Conservation (phyloP, 2,888 invertebrate genomes). For the Dryocosmus kuriphilus region DNA sequence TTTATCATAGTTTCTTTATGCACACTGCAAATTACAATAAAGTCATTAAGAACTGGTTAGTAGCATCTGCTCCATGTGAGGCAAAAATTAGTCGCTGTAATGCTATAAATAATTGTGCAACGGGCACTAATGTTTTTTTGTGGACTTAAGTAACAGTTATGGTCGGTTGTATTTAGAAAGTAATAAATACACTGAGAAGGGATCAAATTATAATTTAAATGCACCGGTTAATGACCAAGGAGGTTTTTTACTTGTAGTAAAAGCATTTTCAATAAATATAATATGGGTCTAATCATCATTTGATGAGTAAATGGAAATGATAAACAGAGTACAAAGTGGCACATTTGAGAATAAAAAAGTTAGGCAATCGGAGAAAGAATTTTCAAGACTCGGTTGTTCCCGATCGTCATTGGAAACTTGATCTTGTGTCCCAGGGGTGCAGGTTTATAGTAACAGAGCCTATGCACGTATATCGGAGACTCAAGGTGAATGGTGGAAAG, state of each 20-base stretch:
- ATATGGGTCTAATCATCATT: too few species aligned
- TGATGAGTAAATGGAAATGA: too few species aligned
- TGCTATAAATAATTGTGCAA: constrained; percentile 7
- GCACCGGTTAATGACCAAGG: too few species aligned
- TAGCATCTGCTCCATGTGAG: constrained; percentile 23
- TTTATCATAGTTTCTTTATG: constrained; percentile 38
- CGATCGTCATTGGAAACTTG: constrained; percentile 59
- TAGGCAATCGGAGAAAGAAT: constrained; percentile 31
- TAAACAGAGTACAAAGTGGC: not conserved
- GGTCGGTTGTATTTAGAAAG: not conserved
- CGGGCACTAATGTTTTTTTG: not conserved
- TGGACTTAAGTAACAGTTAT: not conserved
- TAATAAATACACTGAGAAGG: too few species aligned
- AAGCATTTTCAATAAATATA: not conserved
- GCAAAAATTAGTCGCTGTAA: constrained; percentile 2
- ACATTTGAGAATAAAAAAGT: constrained; percentile 28
- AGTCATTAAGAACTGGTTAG: constrained; percentile 34
- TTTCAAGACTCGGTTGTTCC: constrained; percentile 50
- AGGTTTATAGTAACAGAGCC: constrained; percentile 53
- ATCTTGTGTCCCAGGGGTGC: constrained; percentile 60
- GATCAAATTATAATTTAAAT: too few species aligned
- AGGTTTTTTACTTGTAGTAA: not conserved
- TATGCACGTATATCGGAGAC: constrained; percentile 50
- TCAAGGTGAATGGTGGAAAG: constrained; percentile 47
- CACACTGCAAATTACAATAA: constrained; percentile 37